Percentiles rank a stretch among this genome's conserved stretches.
Evolutionary conservation across 2,888 invertebrate genomes (phyloP).

Genomic region (Rotaria sp.): DNA sequence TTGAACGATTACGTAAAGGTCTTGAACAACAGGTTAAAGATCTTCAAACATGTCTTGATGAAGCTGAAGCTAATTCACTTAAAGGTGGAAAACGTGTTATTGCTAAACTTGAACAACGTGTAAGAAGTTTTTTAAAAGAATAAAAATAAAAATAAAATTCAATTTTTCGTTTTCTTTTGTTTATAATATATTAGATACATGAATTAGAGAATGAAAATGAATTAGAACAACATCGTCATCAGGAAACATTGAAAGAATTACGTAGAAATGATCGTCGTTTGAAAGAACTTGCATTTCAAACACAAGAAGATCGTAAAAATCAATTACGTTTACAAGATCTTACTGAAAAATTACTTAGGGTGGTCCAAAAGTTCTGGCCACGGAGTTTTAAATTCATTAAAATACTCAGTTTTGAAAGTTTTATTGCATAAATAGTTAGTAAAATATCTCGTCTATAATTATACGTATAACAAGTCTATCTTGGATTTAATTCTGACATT

Average conservation of each 20-base stretch:
- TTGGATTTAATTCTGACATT: too few relatives aligned
- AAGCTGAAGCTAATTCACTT: conserved; percentile 90
- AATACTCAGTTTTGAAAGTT: too few relatives aligned
- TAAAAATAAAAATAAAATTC: conserved; percentile 70
- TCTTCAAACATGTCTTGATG: conserved; percentile 80
- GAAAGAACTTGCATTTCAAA: conserved; percentile 90
- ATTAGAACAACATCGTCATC: conserved; percentile 94
- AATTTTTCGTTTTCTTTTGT: conserved; percentile 43
- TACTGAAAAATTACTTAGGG: conserved; percentile 92
- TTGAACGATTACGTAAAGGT: conserved; percentile 94
- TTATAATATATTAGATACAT: conserved; percentile 50
- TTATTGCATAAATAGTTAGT: too few relatives aligned
- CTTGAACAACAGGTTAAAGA: conserved; percentile 97
- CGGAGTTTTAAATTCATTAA: too few relatives aligned
- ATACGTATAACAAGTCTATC: too few relatives aligned
- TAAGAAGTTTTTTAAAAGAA: conserved; percentile 42
- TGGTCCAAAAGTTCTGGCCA: too few relatives aligned
- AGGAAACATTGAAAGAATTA: conserved; percentile 94
- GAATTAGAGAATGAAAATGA: conserved; percentile 72
- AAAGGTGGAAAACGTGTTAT: conserved; percentile 99
- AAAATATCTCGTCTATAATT: too few relatives aligned
- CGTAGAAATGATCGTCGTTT: conserved; percentile 90
- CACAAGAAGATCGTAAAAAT: conserved; percentile 98
- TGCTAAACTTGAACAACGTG: conserved; percentile 84
- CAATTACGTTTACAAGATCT: conserved; percentile 98